These are phyloP conservation scores for Cylas formicarius DNA, from an alignment of 1,140 invertebrate species.

Conservation along the genomic window DNA sequence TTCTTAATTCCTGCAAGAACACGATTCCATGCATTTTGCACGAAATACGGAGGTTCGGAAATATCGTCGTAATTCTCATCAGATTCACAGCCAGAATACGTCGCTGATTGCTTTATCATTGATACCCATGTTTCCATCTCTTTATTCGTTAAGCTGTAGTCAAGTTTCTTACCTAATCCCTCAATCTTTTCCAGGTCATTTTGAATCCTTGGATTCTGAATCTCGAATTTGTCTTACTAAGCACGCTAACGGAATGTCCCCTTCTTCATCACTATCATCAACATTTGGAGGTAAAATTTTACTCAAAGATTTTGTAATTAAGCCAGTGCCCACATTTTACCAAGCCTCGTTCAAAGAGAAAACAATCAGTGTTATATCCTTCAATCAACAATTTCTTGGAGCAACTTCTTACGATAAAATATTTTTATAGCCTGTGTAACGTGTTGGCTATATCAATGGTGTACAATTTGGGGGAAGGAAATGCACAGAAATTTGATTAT, in stretches of 20 bases:
- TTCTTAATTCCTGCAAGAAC: background rate
- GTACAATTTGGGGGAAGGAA: slow-evolving; percentile 2
- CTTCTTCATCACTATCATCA: background rate
- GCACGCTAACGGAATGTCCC: no score
- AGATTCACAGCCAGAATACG: no score
- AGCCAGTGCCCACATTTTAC: no score
- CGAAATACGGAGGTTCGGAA: no score
- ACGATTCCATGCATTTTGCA: no score
- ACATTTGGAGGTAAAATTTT: no score
- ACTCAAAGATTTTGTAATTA: background rate
- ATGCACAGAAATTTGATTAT: slow-evolving; percentile 1
- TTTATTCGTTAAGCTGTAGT: slow-evolving; percentile 1
- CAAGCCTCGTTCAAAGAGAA: no score
- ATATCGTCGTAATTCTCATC: no score
- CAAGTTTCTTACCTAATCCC: background rate
- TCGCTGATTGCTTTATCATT: no score
- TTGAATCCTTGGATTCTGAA: no score
- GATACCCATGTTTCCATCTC: background rate
- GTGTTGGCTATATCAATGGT: background rate
- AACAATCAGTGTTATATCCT: background rate
- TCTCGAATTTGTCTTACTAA: no score
- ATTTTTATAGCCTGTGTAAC: background rate
- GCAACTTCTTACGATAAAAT: background rate
- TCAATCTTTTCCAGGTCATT: background rate
- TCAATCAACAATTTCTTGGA: background rate